Base-by-base conservation (phyloP, 1,140 invertebrate genomes). In the Druon quercuslanigerum region DNA sequence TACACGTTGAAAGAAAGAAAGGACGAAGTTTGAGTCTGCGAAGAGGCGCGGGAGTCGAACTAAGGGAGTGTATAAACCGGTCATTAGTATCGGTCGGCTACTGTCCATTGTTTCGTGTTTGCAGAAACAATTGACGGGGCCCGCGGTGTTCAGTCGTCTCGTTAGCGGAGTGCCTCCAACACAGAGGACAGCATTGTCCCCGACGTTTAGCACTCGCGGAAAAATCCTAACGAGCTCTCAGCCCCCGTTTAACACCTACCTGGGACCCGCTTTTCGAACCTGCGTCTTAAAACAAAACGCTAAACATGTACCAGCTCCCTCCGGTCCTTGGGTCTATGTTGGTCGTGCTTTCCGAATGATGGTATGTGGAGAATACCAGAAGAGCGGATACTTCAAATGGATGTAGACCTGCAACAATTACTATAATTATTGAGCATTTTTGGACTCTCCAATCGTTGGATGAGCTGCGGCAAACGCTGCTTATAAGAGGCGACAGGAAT, bases 81-180 rank as follows among this genome's bases (percentile, higher is more conserved):
- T 90, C 90, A 91, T 91, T 91, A 91, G 90, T 91, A 91, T 87
- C 82, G 85, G 82, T 75, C 83, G 84, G 87, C 89, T 89, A 91
- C 90, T 91, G 90, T 92, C 89, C 90, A 91, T 92, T 92, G 90
- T 92, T 90, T 91, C 87, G 83, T 91, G 90, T 92, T 92, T 92
- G 90, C 89, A 86, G 88, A 89, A 91, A 91, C 90, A 92, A 92
- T 92, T 92, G 90, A 90, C 90, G 89, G 87, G 85, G 80, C 79
- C 85, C 77, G 77, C 78, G 83, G 79, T 87, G 88, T 89, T 89
- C 88, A 80, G 87, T 88, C 90, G 89, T 91, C 91, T 92, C 91
- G 90, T 92, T 92, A 92, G 91, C 89, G 89, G 83, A 80, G 78
- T 77, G 79, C 85, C 77, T 82, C 80, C 80, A 86, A 84, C 80